phyloP scores from a whole-genome alignment of 2,113 vertebrate species.

The Limanda limanda region DNA sequence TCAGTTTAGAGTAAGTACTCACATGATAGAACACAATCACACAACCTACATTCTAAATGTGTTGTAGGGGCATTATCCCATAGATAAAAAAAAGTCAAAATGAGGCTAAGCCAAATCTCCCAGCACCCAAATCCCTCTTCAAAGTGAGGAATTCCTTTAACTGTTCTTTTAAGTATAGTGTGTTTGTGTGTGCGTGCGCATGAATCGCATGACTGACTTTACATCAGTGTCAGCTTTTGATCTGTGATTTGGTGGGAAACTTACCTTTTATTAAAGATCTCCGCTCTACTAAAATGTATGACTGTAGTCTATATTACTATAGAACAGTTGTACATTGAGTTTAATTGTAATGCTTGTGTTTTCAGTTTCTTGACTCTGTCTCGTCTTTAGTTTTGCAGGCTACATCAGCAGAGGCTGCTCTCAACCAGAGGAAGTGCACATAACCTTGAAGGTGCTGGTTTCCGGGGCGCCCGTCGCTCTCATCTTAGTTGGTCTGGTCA shows the following conservation, averaged over 20 bases:
- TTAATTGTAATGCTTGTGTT: not conserved
- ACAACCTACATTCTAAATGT: not conserved
- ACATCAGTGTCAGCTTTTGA: constrained; percentile 16
- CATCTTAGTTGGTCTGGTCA: constrained; percentile 89
- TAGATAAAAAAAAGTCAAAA: not conserved
- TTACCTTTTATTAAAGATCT: constrained; percentile 2
- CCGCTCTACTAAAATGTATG: not conserved
- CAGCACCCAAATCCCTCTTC: constrained; percentile 57
- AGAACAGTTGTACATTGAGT: too few relatives aligned
- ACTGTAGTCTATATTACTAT: too few relatives aligned
- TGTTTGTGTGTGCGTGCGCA: not conserved
- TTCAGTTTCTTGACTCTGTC: not conserved
- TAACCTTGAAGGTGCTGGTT: constrained; percentile 93
- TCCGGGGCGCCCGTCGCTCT: constrained; percentile 87
- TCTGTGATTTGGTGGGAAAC: not conserved
- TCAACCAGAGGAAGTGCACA: constrained; percentile 86
- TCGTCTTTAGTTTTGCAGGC: constrained; percentile 88
- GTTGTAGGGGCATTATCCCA: not conserved
- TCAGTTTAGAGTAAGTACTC: constrained; percentile 93
- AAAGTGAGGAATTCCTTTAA: constrained; percentile 43
- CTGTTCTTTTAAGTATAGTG: constrained; percentile 36
- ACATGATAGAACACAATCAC: not conserved
- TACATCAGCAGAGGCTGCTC: constrained; percentile 90
- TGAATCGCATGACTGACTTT: constrained; percentile 24
- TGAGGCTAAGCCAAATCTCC: constrained; percentile 46